These are phyloP conservation scores for Ischnura elegans DNA, from an alignment of 2,888 invertebrate species.

Conservation along the genomic window DNA sequence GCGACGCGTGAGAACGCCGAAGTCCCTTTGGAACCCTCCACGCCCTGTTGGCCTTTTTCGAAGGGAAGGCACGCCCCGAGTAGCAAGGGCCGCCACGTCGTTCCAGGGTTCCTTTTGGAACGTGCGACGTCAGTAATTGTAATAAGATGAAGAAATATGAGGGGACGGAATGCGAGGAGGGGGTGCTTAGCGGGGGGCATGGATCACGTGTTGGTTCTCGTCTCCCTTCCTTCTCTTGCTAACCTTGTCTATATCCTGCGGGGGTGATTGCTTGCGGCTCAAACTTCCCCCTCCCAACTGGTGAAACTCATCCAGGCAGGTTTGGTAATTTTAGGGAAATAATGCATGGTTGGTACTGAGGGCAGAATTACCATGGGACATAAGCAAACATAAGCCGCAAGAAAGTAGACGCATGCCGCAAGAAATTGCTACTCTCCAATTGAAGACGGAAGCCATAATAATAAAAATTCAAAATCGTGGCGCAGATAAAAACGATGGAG, in stretches of 20 bases:
- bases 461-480: too few relatives aligned
- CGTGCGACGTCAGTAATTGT: constrained; percentile 31
- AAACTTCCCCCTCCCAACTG: not conserved
- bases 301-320: not conserved
- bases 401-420: too few relatives aligned
- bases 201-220: constrained; percentile 18
- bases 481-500: too few relatives aligned
- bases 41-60: not conserved
- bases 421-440: too few relatives aligned
- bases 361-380: not conserved
- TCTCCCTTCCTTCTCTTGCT: not conserved
- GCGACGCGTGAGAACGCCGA: not conserved
- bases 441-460: too few relatives aligned
- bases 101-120: not conserved
- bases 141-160: constrained; percentile 35
- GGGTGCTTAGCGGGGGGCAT: not conserved
- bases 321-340: not conserved
- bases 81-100: not conserved
- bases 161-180: not conserved
- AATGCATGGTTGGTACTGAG: not conserved
- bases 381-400: not conserved
- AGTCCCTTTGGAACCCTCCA: not conserved
- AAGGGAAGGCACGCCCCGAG: not conserved
- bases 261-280: not conserved
- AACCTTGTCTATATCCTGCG: not conserved